phyloP scores from a whole-genome alignment of 1,140 invertebrate species.

The Medauroidea extradentata region DNA sequence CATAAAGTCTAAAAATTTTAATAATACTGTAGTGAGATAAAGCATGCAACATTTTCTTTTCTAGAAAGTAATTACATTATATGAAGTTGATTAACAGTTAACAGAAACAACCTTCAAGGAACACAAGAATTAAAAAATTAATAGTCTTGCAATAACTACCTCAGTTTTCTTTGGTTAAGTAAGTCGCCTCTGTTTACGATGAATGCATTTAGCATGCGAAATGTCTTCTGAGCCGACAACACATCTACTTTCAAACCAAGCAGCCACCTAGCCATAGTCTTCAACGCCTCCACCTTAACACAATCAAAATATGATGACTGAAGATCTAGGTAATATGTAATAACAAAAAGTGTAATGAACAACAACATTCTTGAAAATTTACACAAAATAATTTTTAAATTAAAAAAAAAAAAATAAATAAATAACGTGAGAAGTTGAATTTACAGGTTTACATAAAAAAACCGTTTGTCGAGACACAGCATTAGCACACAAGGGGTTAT shows the following conservation, averaged over 20 bases:
- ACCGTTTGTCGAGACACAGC: no score
- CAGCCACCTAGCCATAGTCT: constrained; percentile 94
- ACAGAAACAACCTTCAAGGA: no score
- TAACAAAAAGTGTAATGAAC: not conserved
- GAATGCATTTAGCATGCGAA: constrained; percentile 86
- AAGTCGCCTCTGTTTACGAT: constrained; percentile 86
- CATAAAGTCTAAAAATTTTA: no score
- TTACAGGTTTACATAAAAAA: no score
- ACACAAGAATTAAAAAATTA: no score
- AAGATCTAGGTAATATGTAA: not conserved
- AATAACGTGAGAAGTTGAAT: not conserved
- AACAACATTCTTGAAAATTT: not conserved
- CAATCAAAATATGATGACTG: no score
- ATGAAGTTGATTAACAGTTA: no score
- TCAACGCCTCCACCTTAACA: constrained; percentile 74
- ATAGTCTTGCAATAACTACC: no score
- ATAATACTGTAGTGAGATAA: no score
- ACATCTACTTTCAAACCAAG: constrained; percentile 85
- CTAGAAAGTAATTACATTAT: no score
- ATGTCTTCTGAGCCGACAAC: constrained; percentile 88
- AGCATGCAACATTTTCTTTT: no score
- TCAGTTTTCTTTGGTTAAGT: constrained; percentile 52
- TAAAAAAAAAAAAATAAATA: constrained; percentile 3
- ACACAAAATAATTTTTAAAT: not conserved
- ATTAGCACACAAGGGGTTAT: no score